Percentiles rank a stretch among this genome's conserved stretches.
Conservation (phyloP, 2,888 invertebrate genomes). For the Drosophila paramelanica region DNA sequence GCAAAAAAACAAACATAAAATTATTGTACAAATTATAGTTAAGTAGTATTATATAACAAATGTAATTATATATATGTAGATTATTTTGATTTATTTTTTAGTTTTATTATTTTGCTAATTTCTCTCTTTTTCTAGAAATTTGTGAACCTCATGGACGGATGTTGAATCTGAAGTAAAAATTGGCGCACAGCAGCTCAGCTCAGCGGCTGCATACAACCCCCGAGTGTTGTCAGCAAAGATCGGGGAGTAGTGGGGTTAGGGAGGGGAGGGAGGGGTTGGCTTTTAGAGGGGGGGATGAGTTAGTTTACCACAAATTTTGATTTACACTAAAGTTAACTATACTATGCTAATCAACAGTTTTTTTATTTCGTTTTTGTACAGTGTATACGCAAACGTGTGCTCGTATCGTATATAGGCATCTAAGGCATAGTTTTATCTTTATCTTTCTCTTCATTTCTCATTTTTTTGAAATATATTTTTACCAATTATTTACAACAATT, state of each 20-base stretch:
- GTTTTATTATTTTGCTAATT: constrained; percentile 16
- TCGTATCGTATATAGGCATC: constrained; percentile 76
- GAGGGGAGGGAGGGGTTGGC: not conserved
- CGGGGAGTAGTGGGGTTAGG: not conserved
- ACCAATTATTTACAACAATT: constrained; percentile 79
- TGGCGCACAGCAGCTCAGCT: constrained; percentile 69
- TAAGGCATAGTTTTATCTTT: constrained; percentile 70
- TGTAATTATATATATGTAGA: not conserved
- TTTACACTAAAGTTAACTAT: constrained; percentile 73
- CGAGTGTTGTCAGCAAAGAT: constrained; percentile 66
- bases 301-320: constrained; percentile 14
- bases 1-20: constrained; percentile 23
- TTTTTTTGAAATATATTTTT: constrained; percentile 52
- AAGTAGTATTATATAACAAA: constrained; percentile 27
- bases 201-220: constrained; percentile 75
- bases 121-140: constrained; percentile 45
- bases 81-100: not conserved
- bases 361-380: constrained; percentile 54
- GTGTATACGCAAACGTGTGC: constrained; percentile 68
- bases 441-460: constrained; percentile 10
- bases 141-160: constrained; percentile 79
- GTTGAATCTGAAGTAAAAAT: constrained; percentile 77
- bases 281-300: not conserved
- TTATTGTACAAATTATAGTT: constrained; percentile 29
- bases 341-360: constrained; percentile 65